Conservation (phyloP, 2,888 invertebrate species). For the Achlya flavicornis region DNA sequence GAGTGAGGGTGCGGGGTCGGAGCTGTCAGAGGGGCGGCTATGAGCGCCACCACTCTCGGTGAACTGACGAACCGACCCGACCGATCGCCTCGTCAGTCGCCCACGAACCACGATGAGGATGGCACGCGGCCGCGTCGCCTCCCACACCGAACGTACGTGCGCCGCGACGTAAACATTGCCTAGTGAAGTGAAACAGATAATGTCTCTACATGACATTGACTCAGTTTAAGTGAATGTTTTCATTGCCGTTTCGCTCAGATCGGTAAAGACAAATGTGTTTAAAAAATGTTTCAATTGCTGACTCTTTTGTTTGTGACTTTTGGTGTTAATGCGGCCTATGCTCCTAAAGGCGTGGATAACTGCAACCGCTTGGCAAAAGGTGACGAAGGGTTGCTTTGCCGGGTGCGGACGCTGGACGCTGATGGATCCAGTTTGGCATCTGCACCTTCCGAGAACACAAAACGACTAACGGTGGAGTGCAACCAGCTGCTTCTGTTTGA, state of each 20-base stretch:
- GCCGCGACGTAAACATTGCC: conserved; percentile 77
- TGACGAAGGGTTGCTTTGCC: conserved; percentile 86
- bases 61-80: conserved; percentile 58
- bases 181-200: conserved; percentile 67
- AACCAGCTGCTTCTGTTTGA: conserved; percentile 91
- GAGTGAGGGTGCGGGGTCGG: conserved; percentile 60
- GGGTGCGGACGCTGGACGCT: conserved; percentile 87
- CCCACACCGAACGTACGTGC: conserved; percentile 59
- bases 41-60: conserved; percentile 69
- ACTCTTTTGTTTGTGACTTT: conserved; percentile 80
- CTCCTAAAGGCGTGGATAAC: conserved; percentile 71
- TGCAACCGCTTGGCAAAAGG: conserved; percentile 68
- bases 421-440: conserved; percentile 86
- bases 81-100: conserved; percentile 69
- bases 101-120: conserved; percentile 71
- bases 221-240: conserved; percentile 54
- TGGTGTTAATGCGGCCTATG: conserved; percentile 76
- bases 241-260: conserved; percentile 44
- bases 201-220: conserved; percentile 49
- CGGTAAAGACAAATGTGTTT: conserved; percentile 73
- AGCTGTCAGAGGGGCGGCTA: conserved; percentile 61
- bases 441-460: conserved; percentile 87
- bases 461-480: conserved; percentile 89
- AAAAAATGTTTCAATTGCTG: conserved; percentile 80
- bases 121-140: conserved; percentile 69